Base-by-base conservation (phyloP, 2,797 vertebrate species). In the Pseudochromis fuscus region DNA sequence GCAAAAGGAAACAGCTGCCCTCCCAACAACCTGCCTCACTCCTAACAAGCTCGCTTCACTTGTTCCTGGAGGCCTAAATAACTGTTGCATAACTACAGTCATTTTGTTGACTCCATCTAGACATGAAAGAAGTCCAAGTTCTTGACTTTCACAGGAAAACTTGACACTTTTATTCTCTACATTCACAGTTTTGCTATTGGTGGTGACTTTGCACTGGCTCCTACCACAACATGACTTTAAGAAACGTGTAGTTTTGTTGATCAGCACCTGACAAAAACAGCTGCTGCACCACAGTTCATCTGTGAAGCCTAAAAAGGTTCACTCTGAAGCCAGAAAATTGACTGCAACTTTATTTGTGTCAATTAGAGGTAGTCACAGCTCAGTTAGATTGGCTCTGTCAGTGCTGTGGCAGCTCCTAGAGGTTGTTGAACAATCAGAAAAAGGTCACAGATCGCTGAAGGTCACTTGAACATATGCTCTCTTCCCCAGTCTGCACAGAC, bases 1-100 rank as follows among this genome's bases (percentile, higher is more conserved):
- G 33, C 10, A 45, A 40, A 50, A 77, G 66, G 70, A 74, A 71
- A 42, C 72, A 65, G 63, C 53, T 72, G 70, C 19, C 52, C 48
- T 48, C 37, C 19, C n/a, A 40, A 7, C 38, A 40, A 7, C 5
- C 38, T n/a, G n/a, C 40, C 18, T 42, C 40, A 8, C n/a, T n/a
- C 40, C n/a, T 7, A 42, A 42, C 40, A 19, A 18, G 40, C 18
- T 42, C 40, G 18, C 40, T n/a, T 42, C 40, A 42, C 18, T 19
- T 42, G 0, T 6, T 66, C 40, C 57, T 33, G 0, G 16, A 42
- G 40, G 40, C 40, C 40, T 42, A n/a, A 42, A 42, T n/a, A 42
- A 42, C n/a, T 42, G 40, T 42, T 42, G 40, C 40, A 42, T 42
- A 42, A 42, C 40, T 42, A 6, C 0, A 45, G 35, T 58, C 38